phyloP scores from a whole-genome alignment of 2,888 invertebrate genomes.

The Morpho helenor region DNA sequence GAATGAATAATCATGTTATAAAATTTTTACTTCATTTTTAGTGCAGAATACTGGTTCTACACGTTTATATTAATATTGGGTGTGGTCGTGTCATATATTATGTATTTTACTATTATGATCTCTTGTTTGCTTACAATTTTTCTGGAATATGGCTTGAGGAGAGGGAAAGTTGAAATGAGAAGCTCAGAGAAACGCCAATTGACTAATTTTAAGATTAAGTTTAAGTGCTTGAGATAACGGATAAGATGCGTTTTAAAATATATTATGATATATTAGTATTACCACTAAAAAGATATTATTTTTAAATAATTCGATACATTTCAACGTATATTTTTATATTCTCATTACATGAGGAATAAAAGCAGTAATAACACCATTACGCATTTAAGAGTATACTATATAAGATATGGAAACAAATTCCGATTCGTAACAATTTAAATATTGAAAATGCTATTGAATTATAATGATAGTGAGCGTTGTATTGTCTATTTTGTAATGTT shows the following conservation, averaged over 20 bases:
- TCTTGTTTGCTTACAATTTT: constrained; percentile 74
- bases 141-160: constrained; percentile 59
- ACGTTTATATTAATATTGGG: constrained; percentile 52
- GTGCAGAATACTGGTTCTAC: constrained; percentile 48
- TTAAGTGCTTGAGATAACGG: constrained; percentile 65
- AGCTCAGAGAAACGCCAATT: constrained; percentile 73
- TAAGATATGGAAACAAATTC: constrained; percentile 53
- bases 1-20: constrained; percentile 51
- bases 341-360: constrained; percentile 72
- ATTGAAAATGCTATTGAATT: constrained; percentile 61
- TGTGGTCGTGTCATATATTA: constrained; percentile 61
- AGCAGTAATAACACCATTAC: constrained; percentile 35
- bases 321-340: constrained; percentile 73
- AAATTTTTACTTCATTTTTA: constrained; percentile 46
- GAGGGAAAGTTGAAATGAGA: constrained; percentile 43
- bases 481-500: constrained; percentile 73
- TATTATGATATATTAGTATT: constrained; percentile 48
- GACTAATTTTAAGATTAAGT: constrained; percentile 55
- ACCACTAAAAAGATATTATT: constrained; percentile 64
- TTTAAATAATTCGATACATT: constrained; percentile 56
- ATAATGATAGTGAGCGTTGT: constrained; percentile 72
- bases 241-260: constrained; percentile 58
- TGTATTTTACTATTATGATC: constrained; percentile 57
- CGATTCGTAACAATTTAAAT: constrained; percentile 64
- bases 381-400: constrained; percentile 49